A percentile compares a stretch with the other conserved stretches of the same genome.
These are phyloP conservation scores for Cuniculus paca DNA, from an alignment of 2,797 vertebrate genomes.

Conservation along the genomic window DNA sequence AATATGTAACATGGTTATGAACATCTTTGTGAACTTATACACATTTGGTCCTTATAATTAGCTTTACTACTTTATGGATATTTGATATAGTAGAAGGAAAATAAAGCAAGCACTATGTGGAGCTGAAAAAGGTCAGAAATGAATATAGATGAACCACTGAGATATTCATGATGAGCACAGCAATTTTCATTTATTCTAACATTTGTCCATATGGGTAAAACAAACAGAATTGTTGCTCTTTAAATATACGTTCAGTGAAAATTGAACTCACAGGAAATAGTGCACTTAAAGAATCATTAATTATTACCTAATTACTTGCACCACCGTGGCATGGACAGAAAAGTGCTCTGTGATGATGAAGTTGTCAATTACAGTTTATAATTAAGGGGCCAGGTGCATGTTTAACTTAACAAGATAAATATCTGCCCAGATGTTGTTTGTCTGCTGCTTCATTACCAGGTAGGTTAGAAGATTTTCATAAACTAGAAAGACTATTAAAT, in stretches of 20 bases:
- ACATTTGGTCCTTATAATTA: slow-evolving; percentile 13
- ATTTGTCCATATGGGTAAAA: slow-evolving; percentile 53
- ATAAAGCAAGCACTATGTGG: neutral
- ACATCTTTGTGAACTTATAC: neutral
- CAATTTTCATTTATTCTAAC: slow-evolving; percentile 44
- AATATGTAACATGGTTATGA: neutral
- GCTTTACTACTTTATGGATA: neutral
- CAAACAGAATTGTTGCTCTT: slow-evolving; percentile 72
- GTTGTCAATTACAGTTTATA: slow-evolving; percentile 89
- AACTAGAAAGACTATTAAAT: slow-evolving; percentile 78
- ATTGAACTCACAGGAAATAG: slow-evolving; percentile 80
- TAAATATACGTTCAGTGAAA: slow-evolving; percentile 74
- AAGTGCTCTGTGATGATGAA: slow-evolving; percentile 83
- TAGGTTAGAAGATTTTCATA: slow-evolving; percentile 84
- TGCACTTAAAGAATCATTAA: slow-evolving; percentile 85
- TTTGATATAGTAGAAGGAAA: slow-evolving; percentile 17
- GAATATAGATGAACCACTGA: slow-evolving; percentile 22
- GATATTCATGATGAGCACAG: neutral
- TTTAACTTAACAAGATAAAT: slow-evolving; percentile 91
- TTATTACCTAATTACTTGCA: slow-evolving; percentile 88
- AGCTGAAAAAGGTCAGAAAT: slow-evolving; percentile 37
- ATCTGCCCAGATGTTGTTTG: slow-evolving; percentile 88
- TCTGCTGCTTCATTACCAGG: slow-evolving; percentile 86
- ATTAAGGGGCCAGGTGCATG: slow-evolving; percentile 89
- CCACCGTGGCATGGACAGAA: slow-evolving; percentile 81